Base-by-base conservation (phyloP, 1,140 invertebrate genomes). In the Papilio xuthus region DNA sequence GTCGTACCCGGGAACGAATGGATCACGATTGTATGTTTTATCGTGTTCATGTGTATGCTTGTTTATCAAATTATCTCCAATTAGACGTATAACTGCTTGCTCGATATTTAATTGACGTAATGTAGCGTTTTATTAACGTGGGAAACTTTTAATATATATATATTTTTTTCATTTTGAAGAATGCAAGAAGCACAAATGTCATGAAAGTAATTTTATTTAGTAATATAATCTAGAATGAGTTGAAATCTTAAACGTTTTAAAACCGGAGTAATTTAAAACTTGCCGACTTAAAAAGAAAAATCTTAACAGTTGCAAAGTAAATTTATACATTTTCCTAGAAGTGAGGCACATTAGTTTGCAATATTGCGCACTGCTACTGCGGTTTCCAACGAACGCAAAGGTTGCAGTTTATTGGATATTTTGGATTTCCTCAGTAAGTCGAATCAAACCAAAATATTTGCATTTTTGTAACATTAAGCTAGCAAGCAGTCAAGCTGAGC, bases 311-410 rank as follows among this genome's bases (percentile, higher is more conserved):
- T 32, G 47, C 47, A 28, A 67, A 15, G 60, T 26, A 20, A 73
- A 73, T 73, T 73, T 73, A 47, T 73, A 73, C 20, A 42, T 50
- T 73, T 73, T 73, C 71, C 20, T 44, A 73, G 71, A 73, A 73
- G 10, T 26, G n/a, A 47, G 20, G 41, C 71, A 47, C 71, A 47
- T 73, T 44, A 50, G 23, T 73, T 73, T 7, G 23, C n/a, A 7
- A 73, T 47, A 47, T 23, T 71, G 69, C 20, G 9, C 32, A 44
- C 28, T 26, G 23, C 0, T 26, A 41, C 42, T 73, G 41, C 23
- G 12, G 20, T 23, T 73, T 67, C 60, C 26, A 32, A 28, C 12
- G 26, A 67, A 32, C 0, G 60, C 26, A 28, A 67, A 67, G 12
- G 60, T 67, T 67, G 60, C 60, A 28, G 26, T 67, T 67, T 67